Conservation (phyloP, 2,113 vertebrate species). For the Chaetorhynchus papuensis region DNA sequence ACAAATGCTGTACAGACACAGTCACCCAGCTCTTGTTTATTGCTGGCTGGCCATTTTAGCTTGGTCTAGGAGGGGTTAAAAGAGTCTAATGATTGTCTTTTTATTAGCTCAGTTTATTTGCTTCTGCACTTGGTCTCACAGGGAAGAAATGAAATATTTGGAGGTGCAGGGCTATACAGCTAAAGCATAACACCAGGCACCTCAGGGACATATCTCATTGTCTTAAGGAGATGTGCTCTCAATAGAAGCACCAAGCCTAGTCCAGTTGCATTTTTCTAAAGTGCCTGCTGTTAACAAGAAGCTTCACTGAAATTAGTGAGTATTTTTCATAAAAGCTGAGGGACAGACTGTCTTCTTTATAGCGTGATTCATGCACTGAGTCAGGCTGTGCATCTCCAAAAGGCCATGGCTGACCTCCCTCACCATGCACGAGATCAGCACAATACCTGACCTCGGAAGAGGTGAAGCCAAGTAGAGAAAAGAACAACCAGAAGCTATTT, state of each 20-base stretch:
- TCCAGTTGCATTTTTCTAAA: background rate
- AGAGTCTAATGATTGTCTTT: background rate
- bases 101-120: background rate
- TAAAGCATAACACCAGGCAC: background rate
- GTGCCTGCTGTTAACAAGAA: background rate
- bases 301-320: background rate
- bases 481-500: constrained; percentile 46
- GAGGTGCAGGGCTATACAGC: background rate
- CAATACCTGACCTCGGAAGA: background rate
- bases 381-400: background rate
- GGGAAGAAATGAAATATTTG: background rate
- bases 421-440: background rate
- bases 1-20: background rate
- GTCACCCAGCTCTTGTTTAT: background rate
- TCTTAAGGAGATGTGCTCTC: background rate
- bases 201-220: background rate
- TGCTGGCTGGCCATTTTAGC: background rate
- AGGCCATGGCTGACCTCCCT: background rate
- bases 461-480: background rate
- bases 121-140: background rate
- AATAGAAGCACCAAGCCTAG: background rate
- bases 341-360: background rate
- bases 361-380: background rate
- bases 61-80: background rate
- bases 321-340: background rate